phyloP scores from a whole-genome alignment of 2,797 vertebrate genomes.

The Discoglossus pictus region DNA sequence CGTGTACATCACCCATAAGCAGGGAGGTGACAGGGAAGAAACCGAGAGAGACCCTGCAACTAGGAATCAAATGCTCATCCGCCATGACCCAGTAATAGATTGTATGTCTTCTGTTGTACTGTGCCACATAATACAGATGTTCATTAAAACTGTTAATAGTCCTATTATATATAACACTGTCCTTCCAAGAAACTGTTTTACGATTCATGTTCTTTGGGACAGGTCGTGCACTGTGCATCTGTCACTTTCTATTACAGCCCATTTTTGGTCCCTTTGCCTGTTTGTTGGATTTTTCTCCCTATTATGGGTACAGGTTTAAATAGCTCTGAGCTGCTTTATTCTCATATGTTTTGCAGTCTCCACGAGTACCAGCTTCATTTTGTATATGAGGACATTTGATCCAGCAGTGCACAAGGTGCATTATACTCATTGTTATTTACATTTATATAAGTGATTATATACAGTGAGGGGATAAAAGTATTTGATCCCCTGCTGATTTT shows the following conservation, averaged over 20 bases:
- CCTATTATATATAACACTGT: neutral
- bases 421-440: too few species aligned
- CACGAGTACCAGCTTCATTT: too few species aligned
- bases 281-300: slow-evolving; percentile 38
- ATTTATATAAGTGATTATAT: too few species aligned
- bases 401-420: too few species aligned
- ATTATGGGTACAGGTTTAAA: slow-evolving; percentile 37
- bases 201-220: slow-evolving; percentile 9
- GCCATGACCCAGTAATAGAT: too few species aligned
- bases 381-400: too few species aligned
- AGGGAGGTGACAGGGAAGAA: too few species aligned
- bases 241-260: slow-evolving; percentile 23
- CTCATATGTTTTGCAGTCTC: neutral
- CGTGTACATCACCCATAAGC: too few species aligned
- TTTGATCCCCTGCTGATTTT: too few species aligned
- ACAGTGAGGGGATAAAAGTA: too few species aligned
- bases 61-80: neutral
- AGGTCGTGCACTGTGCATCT: slow-evolving; percentile 15
- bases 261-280: slow-evolving; percentile 31
- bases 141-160: neutral
- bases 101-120: neutral
- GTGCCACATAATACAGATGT: neutral
- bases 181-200: neutral
- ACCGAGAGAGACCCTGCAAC: too few species aligned
- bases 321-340: neutral